These are phyloP conservation scores for Notarius lentiginosus DNA, from an alignment of 2,113 vertebrate species.

Conservation along the genomic window DNA sequence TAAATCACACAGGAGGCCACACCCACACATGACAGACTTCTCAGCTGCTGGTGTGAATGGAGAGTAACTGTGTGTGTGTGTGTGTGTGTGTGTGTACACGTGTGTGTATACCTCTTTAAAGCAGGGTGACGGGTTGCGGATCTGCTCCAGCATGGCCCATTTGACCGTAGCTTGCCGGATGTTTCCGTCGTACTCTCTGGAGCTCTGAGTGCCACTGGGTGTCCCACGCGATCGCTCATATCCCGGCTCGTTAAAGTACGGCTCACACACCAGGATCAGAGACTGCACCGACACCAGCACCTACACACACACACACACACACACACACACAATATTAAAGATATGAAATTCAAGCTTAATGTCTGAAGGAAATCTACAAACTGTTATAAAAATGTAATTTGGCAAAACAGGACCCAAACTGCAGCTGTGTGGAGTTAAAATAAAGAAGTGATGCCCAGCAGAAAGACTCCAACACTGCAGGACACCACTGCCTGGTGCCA, in stretches of 20 bases:
- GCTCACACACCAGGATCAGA: slow-evolving; percentile 94
- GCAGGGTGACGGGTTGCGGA: slow-evolving; percentile 93
- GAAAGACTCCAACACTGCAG: background rate
- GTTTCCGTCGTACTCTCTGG: slow-evolving; percentile 95
- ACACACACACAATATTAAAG: background rate
- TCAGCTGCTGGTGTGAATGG: background rate
- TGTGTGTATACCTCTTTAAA: slow-evolving; percentile 87
- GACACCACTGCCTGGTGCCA: background rate
- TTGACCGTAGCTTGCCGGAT: slow-evolving; percentile 97
- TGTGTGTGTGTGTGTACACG: background rate
- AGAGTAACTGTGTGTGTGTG: background rate
- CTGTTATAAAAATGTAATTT: too few species aligned
- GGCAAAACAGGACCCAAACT: background rate
- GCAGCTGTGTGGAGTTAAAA: background rate
- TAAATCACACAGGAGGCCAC: background rate
- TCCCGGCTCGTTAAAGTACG: slow-evolving; percentile 97
- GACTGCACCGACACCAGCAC: slow-evolving; percentile 98
- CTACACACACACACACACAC: slow-evolving; percentile 62
- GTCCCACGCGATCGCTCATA: slow-evolving; percentile 95
- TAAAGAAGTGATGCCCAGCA: background rate
- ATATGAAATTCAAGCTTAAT: background rate
- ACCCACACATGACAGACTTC: background rate
- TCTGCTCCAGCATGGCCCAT: slow-evolving; percentile 99
- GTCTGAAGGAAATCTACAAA: too few species aligned
- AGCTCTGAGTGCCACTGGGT: slow-evolving; percentile 96